phyloP scores from a whole-genome alignment of 1,140 invertebrate genomes.

The Rhagoletis pomonella region DNA sequence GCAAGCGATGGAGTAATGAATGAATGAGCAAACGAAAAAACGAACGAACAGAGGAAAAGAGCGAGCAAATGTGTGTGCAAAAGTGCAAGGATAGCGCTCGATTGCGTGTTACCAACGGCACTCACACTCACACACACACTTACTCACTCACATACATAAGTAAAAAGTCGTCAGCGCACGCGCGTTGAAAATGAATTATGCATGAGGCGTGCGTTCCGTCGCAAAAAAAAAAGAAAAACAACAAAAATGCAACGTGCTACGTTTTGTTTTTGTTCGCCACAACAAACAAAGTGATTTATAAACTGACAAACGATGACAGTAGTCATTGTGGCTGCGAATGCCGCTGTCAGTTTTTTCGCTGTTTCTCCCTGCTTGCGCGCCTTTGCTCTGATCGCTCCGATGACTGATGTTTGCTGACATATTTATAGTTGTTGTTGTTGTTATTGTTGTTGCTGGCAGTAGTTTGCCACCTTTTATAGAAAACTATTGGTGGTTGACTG shows the following conservation, averaged over 20 bases:
- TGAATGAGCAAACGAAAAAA: too few species aligned
- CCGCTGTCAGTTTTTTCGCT: not conserved
- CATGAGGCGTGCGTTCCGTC: slow-evolving; percentile 41
- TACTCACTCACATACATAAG: not conserved
- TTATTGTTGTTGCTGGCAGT: not conserved
- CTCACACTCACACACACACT: not conserved
- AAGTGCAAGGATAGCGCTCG: not conserved
- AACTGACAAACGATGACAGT: slow-evolving; percentile 74
- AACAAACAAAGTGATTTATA: slow-evolving; percentile 62
- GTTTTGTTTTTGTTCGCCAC: slow-evolving; percentile 28
- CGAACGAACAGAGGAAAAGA: not conserved
- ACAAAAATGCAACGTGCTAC: not conserved
- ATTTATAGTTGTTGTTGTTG: not conserved
- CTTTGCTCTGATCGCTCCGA: not conserved
- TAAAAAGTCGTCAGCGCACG: slow-evolving; percentile 40
- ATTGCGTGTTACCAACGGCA: slow-evolving; percentile 12
- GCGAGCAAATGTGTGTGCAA: not conserved
- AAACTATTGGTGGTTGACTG: not conserved
- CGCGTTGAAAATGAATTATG: slow-evolving; percentile 54
- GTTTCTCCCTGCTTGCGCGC: not conserved
- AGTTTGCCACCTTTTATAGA: not conserved
- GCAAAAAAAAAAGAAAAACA: not conserved
- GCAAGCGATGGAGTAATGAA: not conserved
- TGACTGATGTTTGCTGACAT: slow-evolving; percentile 30
- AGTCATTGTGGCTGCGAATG: slow-evolving; percentile 60